Evolutionary conservation across 2,797 vertebrate genomes (phyloP), one percentile per base, ranked within the genome.

Genomic region (Allobates femoralis): DNA sequence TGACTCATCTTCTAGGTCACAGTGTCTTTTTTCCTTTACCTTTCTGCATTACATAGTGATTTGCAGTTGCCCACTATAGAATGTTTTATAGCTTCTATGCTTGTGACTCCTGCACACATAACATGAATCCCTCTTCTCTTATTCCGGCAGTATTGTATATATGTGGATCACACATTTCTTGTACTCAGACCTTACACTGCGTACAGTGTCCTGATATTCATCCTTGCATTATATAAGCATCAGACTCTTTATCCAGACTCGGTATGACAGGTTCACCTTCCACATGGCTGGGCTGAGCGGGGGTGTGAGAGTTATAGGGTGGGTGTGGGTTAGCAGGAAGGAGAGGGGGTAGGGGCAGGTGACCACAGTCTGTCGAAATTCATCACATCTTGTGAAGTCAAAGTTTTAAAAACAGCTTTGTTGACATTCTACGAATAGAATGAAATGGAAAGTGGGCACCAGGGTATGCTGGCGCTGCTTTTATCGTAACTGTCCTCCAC

Each of bases 191-290:
- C n/a, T 71, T 71, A 34, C 67, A 71, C 34, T 64, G 55, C 51
- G n/a, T 74, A 50, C 6, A 81, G 79, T 66, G 78, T 80, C 77
- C 78, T 62, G 84, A 71, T 74, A 80, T 62, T 73, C 78, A 30
- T 81, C 67, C 69, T 76, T 74, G 71, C 41, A 79, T 86, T 81
- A 86, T 81, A 76, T 86, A 86, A 86, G 85, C 78, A 81, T 86
- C 85, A 86, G 69, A 76, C 58, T 86, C 78, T 86, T 81, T 86
- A 81, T 81, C 78, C 85, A 86, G 74, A 86, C 79, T 86, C 78
- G 32, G 34, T 75, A 26, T 86, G 85, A 86, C 85, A 81, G 85
- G 58, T 60, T 73, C 79, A 81, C 85, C 79, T 86, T 86, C 85
- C 81, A 79, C 85, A 81, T 86, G 69, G 79, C 85, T 76, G 79